phyloP scores from a whole-genome alignment of 2,113 vertebrate genomes.

The Melanocharis versteri region DNA sequence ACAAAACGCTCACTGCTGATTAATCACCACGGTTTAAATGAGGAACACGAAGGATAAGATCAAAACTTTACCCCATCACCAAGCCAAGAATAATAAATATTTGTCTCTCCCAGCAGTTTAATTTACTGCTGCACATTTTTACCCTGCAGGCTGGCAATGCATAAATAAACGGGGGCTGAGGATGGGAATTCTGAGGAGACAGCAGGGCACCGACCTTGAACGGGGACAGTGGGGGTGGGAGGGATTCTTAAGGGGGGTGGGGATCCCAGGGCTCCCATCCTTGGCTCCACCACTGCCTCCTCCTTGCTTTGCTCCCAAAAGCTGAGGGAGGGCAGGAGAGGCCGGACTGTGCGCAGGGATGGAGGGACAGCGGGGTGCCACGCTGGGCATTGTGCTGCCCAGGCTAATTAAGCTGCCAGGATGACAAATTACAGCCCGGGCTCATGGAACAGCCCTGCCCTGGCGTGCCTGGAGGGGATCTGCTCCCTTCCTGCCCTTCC shows the following conservation, averaged over 20 bases:
- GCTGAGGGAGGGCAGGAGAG: background rate
- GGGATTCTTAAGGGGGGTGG: background rate
- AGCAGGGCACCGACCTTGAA: background rate
- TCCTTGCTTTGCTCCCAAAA: background rate
- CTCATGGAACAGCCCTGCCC: background rate
- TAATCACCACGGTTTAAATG: background rate
- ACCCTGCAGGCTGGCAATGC: background rate
- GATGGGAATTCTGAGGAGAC: background rate
- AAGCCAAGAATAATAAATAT: background rate
- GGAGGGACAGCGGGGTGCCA: background rate
- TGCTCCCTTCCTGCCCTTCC: background rate
- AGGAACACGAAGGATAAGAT: background rate
- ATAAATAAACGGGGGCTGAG: background rate
- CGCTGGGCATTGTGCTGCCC: background rate
- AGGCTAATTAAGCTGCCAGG: background rate
- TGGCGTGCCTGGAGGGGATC: background rate
- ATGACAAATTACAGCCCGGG: background rate
- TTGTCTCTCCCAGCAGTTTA: background rate
- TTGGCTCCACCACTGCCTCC: background rate
- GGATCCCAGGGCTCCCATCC: background rate
- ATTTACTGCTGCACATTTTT: background rate
- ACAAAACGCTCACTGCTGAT: background rate
- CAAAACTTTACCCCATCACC: background rate
- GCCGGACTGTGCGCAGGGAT: background rate
- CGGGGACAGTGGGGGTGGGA: accelerated